These are phyloP conservation scores for Drosophila lacicola DNA, from an alignment of 2,888 invertebrate genomes.

Conservation along the genomic window DNA sequence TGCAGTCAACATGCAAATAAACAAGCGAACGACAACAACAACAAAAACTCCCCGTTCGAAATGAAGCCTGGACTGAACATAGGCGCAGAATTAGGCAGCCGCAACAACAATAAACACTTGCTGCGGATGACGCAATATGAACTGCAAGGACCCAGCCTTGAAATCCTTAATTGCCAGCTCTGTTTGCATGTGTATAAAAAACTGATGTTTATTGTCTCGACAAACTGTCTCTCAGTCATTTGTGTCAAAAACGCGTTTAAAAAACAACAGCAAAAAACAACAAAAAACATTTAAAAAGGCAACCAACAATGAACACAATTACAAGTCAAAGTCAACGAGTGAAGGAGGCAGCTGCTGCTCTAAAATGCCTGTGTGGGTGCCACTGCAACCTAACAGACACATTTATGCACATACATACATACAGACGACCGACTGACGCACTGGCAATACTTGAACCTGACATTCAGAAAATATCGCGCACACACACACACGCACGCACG, in stretches of 20 bases:
- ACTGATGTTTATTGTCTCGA: slow-evolving; percentile 67
- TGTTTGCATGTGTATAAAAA: slow-evolving; percentile 15
- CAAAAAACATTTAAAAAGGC: slow-evolving; percentile 22
- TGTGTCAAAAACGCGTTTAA: slow-evolving; percentile 32
- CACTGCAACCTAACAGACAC: slow-evolving; percentile 28
- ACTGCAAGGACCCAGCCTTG: slow-evolving; percentile 68
- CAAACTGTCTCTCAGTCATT: slow-evolving; percentile 37
- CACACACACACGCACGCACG: not conserved
- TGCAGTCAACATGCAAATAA: slow-evolving; percentile 22
- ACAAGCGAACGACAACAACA: slow-evolving; percentile 7
- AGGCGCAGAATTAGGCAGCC: slow-evolving; percentile 12
- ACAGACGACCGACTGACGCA: slow-evolving; percentile 49
- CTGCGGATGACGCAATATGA: slow-evolving; percentile 43
- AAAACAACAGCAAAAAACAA: slow-evolving; percentile 12
- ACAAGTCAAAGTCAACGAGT: slow-evolving; percentile 72
- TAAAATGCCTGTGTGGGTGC: slow-evolving; percentile 64
- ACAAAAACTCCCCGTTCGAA: slow-evolving; percentile 9
- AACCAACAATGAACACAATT: slow-evolving; percentile 63
- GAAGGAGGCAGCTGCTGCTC: slow-evolving; percentile 52
- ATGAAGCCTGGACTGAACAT: slow-evolving; percentile 15
- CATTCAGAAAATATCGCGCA: slow-evolving; percentile 61
- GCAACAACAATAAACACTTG: slow-evolving; percentile 7
- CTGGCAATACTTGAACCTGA: slow-evolving; percentile 74
- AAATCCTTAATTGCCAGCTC: slow-evolving; percentile 70
- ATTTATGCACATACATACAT: slow-evolving; percentile 2